Evolutionary conservation across 2,113 vertebrate species (phyloP), one percentile per base, ranked within the genome.

Genomic region (Falcunculus frontatus): DNA sequence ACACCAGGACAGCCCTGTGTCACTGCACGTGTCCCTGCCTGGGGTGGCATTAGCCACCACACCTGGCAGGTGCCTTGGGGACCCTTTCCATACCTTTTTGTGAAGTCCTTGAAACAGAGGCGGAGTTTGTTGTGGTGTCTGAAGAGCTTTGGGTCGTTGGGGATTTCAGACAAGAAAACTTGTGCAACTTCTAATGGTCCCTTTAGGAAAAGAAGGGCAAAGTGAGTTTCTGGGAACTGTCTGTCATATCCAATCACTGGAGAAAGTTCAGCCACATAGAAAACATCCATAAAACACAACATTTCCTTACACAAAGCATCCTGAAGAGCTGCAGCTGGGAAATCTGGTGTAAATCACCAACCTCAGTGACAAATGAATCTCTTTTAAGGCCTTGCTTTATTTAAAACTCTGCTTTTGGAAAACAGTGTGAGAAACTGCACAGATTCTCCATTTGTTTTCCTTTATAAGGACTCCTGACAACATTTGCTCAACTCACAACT

Each of bases 31-130:
- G 74, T 20, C 78, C 85, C 88, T 64, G 70, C 4, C 86, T 41
- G 68, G 26, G 27, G 56, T 25, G 83, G 77, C 23, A 72, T 76
- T 6, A 63, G 22, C 13, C 69, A 63, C 53, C 22, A 63, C 59
- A 9, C 5, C 91, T 72, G 78, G 16, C 47, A 75, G 84, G 50
- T 16, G 35, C 39, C 9, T 6, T 44, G 55, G 86, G 68, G 37
- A 93, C 53, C 29, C 3, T 37, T n/a, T 64, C 82, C 70, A 10
- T 98, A 99, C 99, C 99, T 99, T 98, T 99, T 99, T 2, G 99
- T 99, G 97, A 99, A 99, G 98, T 99, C 99, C 96, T 99, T 99
- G 96, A 99, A 99, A 95, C 99, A 99, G 62, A 99, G 99, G 33
- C 99, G 98, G 8, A 99, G 98, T 92, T 99, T 99, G 97, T 99